Conservation (phyloP, 2,797 vertebrate species). For the Cyclopterus lumpus region DNA sequence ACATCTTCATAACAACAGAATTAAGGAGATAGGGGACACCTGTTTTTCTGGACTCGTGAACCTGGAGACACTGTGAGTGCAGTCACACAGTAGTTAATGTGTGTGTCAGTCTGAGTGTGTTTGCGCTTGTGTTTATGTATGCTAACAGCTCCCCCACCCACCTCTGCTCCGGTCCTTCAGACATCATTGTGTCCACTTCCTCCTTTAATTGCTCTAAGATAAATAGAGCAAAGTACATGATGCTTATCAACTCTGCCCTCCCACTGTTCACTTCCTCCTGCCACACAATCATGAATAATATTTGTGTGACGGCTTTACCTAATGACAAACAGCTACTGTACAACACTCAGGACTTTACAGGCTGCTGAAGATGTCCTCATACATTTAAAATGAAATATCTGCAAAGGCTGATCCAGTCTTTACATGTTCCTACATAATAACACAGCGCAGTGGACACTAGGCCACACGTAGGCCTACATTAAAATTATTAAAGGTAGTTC, state of each 20-base stretch:
- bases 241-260: conserved; percentile 85
- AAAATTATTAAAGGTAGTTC: not conserved
- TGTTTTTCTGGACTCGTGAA: conserved; percentile 94
- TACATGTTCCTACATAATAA: not conserved
- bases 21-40: conserved; percentile 89
- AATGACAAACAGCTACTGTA: conserved; percentile 34
- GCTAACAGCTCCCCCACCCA: conserved; percentile 66
- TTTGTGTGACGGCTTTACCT: conserved; percentile 35
- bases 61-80: conserved; percentile 96
- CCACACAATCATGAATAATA: conserved; percentile 57
- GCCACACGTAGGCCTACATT: not conserved
- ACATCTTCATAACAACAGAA: conserved; percentile 98
- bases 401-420: not conserved
- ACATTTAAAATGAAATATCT: not conserved
- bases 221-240: conserved; percentile 87
- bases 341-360: conserved; percentile 4
- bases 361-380: not conserved
- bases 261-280: conserved; percentile 81
- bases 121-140: conserved; percentile 56
- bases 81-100: conserved; percentile 24
- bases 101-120: conserved; percentile 33
- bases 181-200: conserved; percentile 88
- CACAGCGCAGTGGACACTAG: not conserved
- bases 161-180: conserved; percentile 69
- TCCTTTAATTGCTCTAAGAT: conserved; percentile 86